Evolutionary conservation across 37 sponge, comb jelly and placozoan genomes (phyloP).

Genomic region (Mnemiopsis leidyi): DNA sequence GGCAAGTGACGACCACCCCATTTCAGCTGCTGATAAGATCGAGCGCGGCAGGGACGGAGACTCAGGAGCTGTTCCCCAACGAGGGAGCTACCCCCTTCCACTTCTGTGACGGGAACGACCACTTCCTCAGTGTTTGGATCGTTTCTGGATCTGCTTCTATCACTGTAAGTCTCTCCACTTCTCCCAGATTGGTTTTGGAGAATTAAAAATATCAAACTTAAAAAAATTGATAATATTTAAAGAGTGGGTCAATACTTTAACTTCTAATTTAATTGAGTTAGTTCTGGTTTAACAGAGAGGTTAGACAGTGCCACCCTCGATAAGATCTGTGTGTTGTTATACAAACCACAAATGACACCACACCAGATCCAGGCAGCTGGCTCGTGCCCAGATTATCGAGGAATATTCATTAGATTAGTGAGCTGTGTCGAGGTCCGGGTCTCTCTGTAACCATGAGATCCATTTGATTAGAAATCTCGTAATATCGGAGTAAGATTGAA

Average conservation of each 20-base stretch:
- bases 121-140: background rate
- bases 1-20: background rate
- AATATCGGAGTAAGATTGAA: background rate
- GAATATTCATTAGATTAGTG: background rate
- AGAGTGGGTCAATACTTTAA: no score
- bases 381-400: background rate
- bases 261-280: no score
- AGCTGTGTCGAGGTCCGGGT: background rate
- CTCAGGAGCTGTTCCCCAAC: background rate
- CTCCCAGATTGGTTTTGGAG: no score
- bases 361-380: background rate
- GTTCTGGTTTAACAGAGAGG: no score
- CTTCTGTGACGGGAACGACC: background rate
- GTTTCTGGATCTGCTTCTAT: background rate
- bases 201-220: no score
- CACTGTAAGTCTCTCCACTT: background rate
- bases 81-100: background rate
- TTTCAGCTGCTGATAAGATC: background rate
- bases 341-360: no score
- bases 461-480: background rate
- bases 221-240: no score
- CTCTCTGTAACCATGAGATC: background rate
- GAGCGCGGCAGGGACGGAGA: background rate
- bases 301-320: no score
- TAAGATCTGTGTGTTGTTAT: no score